Percentiles rank a stretch among this genome's conserved stretches.
Evolutionary conservation across 1,140 invertebrate genomes (phyloP).

Genomic region (Aphelenchoides avenae): DNA sequence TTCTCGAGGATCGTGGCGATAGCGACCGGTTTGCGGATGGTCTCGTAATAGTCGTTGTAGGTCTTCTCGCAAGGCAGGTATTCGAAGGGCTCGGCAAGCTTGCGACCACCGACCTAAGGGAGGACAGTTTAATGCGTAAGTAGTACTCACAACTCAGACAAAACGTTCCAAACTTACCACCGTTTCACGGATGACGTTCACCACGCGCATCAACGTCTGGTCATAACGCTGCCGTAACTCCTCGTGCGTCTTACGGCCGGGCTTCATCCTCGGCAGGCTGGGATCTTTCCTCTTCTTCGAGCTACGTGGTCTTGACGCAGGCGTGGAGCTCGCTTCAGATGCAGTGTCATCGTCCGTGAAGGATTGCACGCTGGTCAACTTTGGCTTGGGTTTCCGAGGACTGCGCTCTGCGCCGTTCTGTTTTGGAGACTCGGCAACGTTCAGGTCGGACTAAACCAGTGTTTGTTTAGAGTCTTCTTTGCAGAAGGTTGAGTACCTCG

Average conservation of each 20-base stretch:
- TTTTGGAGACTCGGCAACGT: too few species aligned
- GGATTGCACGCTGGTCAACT: too few species aligned
- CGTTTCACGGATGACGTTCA: conserved; percentile 35
- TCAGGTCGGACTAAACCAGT: too few species aligned
- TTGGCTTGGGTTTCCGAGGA: too few species aligned
- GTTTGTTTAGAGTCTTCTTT: neutral
- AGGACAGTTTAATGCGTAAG: conserved; percentile 3
- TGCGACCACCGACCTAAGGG: conserved; percentile 74
- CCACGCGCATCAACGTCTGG: conserved; percentile 44
- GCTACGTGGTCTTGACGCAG: too few species aligned
- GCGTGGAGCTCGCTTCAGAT: too few species aligned
- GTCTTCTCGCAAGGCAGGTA: conserved; percentile 86
- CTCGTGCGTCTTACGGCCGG: conserved; percentile 43
- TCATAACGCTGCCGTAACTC: conserved; percentile 40
- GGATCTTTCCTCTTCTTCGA: too few species aligned
- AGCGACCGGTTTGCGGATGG: conserved; percentile 93
- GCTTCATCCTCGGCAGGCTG: too few species aligned
- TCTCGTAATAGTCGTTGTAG: conserved; percentile 94
- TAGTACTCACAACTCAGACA: too few species aligned
- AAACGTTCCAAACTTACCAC: conserved; percentile 40
- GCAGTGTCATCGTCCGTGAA: too few species aligned
- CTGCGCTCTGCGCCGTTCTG: too few species aligned
- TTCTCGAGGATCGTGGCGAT: conserved; percentile 88
- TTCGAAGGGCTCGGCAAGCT: conserved; percentile 86
- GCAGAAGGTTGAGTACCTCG: conserved; percentile 11